phyloP scores from a whole-genome alignment of 2,113 vertebrate species.

The Oriolus oriolus region DNA sequence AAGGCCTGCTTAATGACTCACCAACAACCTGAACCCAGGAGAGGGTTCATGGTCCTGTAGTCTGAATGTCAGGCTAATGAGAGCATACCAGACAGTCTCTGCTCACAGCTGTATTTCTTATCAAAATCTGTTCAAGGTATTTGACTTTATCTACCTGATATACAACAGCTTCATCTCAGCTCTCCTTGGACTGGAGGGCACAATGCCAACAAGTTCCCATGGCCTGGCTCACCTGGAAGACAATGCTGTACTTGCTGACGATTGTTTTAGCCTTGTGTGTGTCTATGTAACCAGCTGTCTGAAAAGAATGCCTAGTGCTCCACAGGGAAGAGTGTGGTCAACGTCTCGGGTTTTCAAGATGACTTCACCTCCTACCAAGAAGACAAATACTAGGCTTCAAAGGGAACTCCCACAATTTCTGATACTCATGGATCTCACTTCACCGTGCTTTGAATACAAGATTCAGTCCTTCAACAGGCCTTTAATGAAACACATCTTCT shows the following conservation, averaged over 20 bases:
- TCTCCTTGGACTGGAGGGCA: background rate
- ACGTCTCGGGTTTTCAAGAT: background rate
- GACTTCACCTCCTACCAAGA: background rate
- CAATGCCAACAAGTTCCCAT: background rate
- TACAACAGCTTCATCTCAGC: background rate
- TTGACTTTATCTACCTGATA: background rate
- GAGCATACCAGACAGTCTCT: background rate
- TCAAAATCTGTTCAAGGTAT: background rate
- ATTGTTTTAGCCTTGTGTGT: background rate
- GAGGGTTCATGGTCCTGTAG: background rate
- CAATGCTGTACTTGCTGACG: background rate
- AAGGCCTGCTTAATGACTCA: background rate
- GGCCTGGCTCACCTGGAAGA: background rate
- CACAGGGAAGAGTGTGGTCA: background rate
- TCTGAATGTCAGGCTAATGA: background rate
- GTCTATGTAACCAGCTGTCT: background rate
- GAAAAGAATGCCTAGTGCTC: background rate
- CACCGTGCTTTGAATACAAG: background rate
- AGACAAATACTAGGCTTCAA: background rate
- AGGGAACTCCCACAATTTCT: background rate
- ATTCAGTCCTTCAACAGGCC: background rate
- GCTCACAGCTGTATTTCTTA: background rate
- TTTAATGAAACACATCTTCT: background rate
- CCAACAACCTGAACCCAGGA: background rate
- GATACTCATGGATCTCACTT: background rate